These are phyloP conservation scores for Zygaena filipendulae DNA, from an alignment of 2,888 invertebrate genomes.

Conservation along the genomic window DNA sequence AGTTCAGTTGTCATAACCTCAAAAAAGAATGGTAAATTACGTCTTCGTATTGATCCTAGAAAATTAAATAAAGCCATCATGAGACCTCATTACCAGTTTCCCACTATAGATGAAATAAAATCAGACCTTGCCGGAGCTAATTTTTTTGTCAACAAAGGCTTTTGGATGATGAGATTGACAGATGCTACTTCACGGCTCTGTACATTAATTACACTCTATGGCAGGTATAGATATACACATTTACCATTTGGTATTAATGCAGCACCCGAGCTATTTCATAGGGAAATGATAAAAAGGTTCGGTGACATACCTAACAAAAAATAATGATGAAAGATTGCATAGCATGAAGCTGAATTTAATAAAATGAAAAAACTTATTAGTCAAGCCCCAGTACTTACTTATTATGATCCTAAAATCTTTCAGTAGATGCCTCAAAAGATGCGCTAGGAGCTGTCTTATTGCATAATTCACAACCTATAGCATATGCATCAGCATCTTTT, in stretches of 20 bases:
- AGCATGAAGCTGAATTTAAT: slow-evolving; percentile 16
- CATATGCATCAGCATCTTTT: slow-evolving; percentile 19
- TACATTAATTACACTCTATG: slow-evolving; percentile 18
- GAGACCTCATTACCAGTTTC: slow-evolving; percentile 15
- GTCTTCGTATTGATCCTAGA: slow-evolving; percentile 15
- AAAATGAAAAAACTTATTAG: slow-evolving; percentile 13
- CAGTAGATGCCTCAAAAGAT: slow-evolving; percentile 16
- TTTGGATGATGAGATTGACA: slow-evolving; percentile 14
- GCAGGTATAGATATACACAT: slow-evolving; percentile 13
- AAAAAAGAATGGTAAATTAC: slow-evolving; percentile 14
- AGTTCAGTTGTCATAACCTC: slow-evolving; percentile 10
- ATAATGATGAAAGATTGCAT: slow-evolving; percentile 16
- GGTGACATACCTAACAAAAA: slow-evolving; percentile 9
- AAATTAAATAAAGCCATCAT: slow-evolving; percentile 14
- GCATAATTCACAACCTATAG: slow-evolving; percentile 18
- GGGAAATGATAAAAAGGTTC: slow-evolving; percentile 15
- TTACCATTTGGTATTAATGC: slow-evolving; percentile 17
- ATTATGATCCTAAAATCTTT: slow-evolving; percentile 15
- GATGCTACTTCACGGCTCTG: slow-evolving; percentile 13
- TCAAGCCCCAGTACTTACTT: slow-evolving; percentile 14
- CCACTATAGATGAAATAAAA: slow-evolving; percentile 15
- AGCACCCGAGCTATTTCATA: slow-evolving; percentile 16
- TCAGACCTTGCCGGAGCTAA: slow-evolving; percentile 11
- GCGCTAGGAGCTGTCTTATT: slow-evolving; percentile 16
- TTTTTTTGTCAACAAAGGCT: slow-evolving; percentile 18